Conservation (phyloP, 2,113 vertebrate species). For the Hyaena hyaena region DNA sequence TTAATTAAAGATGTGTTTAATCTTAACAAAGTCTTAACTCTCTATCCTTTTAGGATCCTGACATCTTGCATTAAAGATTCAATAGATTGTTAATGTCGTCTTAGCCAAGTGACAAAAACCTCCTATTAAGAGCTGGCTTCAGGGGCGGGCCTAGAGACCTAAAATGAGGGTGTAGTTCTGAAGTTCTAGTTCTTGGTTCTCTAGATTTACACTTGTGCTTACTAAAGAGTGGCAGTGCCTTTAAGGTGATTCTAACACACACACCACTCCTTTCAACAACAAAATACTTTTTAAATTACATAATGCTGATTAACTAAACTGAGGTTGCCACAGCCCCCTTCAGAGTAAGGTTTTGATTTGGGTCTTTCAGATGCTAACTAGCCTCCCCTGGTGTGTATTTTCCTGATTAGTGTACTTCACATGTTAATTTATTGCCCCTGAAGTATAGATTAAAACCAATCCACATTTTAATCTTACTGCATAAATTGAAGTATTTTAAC, state of each 20-base stretch:
- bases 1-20: background rate
- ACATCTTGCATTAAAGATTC: background rate
- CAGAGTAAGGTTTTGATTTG: conserved; percentile 51
- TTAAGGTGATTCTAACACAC: background rate
- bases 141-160: background rate
- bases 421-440: conserved; percentile 60
- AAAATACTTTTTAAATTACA: background rate
- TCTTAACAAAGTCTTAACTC: background rate
- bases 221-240: background rate
- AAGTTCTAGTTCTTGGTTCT: background rate
- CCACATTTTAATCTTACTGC: conserved; percentile 36
- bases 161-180: background rate
- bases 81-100: background rate
- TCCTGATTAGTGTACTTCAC: conserved; percentile 43
- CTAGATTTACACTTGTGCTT: background rate
- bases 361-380: conserved; percentile 59
- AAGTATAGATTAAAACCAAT: conserved; percentile 49
- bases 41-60: background rate
- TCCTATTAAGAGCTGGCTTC: background rate
- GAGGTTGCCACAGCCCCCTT: background rate
- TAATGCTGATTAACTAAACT: background rate
- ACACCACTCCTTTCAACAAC: background rate
- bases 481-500: conserved; percentile 59
- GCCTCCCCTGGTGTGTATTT: background rate
- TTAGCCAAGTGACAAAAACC: background rate